Base-by-base conservation (phyloP, 2,888 invertebrate species). In the Nomada fabriciana region DNA sequence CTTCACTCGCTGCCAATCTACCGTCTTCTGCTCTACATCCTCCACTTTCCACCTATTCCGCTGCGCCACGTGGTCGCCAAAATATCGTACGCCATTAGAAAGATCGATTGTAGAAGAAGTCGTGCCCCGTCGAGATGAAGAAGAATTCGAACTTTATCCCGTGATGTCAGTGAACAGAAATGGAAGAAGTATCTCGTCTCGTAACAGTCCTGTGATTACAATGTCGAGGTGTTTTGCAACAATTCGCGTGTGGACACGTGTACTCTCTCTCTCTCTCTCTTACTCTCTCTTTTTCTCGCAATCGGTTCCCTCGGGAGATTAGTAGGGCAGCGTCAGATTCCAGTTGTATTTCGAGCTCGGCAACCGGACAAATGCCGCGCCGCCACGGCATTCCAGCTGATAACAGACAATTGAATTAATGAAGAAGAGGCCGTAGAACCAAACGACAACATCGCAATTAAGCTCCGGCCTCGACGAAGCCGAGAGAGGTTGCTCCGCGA, bases 341-440 rank as follows among this genome's bases (percentile, higher is more conserved):
- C 59, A 71, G 69, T 72, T 67, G 74, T 75, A 72, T 85, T 84
- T 85, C 55, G 57, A 77, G 69, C 83, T 29, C 60, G 81, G 80
- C 86, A 86, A 79, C 80, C 88, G 76, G 69, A 88, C 85, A 86
- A 88, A 86, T 81, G 86, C 82, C 67, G 53, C 13, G 20, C 67
- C 64, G 65, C 50, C 76, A 36, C 36, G 75, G 84, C 88, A 86
- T 88, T 84, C 78, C 76, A 80, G 55, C 82, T 87, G 87, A 91
- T 88, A 88, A 88, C 76, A 81, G 82, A 83, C 89, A 90, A 89
- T 89, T 89, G 83, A 89, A 89, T 91, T 90, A 91, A 91, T 90
- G 87, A 90, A 90, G 87, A 86, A 86, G 90, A 91, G 91, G 86
- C 90, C 90, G 82, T 91, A 90, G 88, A 87, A 89, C 86, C 85